Base-by-base conservation (phyloP, 1,140 invertebrate genomes). In the Macrobrachium rosenbergii region DNA sequence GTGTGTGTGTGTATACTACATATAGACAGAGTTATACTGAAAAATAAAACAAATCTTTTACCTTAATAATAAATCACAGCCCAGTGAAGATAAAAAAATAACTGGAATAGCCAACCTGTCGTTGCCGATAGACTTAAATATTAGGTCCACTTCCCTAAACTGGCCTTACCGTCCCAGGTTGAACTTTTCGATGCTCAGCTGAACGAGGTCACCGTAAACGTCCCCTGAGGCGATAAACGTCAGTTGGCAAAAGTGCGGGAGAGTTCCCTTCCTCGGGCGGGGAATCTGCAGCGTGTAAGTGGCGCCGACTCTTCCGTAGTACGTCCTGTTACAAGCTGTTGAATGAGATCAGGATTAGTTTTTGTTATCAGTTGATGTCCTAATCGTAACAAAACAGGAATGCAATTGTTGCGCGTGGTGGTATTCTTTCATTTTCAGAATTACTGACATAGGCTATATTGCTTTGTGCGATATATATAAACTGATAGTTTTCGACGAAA, bases 221-320 rank as follows among this genome's bases (percentile, higher is more conserved):
- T 95, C 95, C 59, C 96, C 96, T 88, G 95, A 96, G 88, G 96
- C 96, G 76, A 96, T 97, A 92, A 97, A 97, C 75, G 96, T 97
- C 89, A 97, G 94, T 92, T 97, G 96, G 91, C 96, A 97, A 69
- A 97, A 93, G 92, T 97, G 97, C 5, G 96, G 96, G 90, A 96
- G 93, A 90, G 95, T 93, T 90, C 95, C 94, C 89, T 94, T 94
- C 64, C 93, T 91, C 17, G 95, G 94, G 83, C 94, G 94, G 84
- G 94, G 93, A 89, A 96, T 93, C 87, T 94, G 94, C 89, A 96
- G 91, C 90, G 95, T 94, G 92, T 96, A 96, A 7, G 95, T 96
- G 73, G 94, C 93, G 0, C 95, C 96, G 21, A 96, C 94, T 90
- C 95, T 95, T 2, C 96, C 96, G 92, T 95, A 96, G 91, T 96